Percentiles rank a stretch among this genome's conserved stretches.
Conservation (phyloP, 1,140 invertebrate species). For the Bombus pyrosoma region DNA sequence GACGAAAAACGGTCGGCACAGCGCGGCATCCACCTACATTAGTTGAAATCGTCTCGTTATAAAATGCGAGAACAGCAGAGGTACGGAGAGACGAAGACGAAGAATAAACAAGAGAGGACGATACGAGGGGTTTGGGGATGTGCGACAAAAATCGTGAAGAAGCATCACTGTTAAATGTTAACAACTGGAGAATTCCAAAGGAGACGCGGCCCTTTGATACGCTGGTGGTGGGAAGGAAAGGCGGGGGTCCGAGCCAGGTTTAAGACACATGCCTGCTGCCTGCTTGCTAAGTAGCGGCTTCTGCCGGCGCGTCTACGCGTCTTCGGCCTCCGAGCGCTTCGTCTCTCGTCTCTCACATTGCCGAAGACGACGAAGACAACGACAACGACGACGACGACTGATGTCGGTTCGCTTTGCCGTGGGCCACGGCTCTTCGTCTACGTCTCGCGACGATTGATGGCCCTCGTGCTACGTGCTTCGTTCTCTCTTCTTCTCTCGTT, state of each 20-base stretch:
- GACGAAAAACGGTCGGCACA: constrained; percentile 19
- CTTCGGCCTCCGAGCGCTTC: constrained; percentile 57
- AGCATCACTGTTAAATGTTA: constrained; percentile 73
- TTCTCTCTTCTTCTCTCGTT: neutral
- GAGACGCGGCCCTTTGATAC: constrained; percentile 71
- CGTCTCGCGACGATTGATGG: constrained; percentile 77
- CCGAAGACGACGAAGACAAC: constrained; percentile 61
- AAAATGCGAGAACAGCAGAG: constrained; percentile 9
- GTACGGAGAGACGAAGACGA: too few species aligned
- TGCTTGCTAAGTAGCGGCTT: constrained; percentile 72
- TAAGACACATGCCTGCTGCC: constrained; percentile 71
- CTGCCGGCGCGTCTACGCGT: constrained; percentile 67
- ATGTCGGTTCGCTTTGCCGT: constrained; percentile 76
- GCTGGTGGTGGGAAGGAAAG: constrained; percentile 50
- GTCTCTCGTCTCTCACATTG: constrained; percentile 63
- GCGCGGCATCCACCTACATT: constrained; percentile 22
- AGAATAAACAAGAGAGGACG: constrained; percentile 19
- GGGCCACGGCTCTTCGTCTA: constrained; percentile 78
- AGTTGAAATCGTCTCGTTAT: constrained; percentile 59
- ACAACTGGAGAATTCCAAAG: constrained; percentile 71
- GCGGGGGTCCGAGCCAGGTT: constrained; percentile 41
- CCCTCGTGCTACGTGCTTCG: constrained; percentile 63
- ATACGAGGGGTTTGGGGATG: constrained; percentile 30
- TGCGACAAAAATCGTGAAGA: constrained; percentile 64
- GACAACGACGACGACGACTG: constrained; percentile 62